A percentile compares a stretch with the other conserved stretches of the same genome.
These are phyloP conservation scores for Neuroterus valhalla DNA, from an alignment of 1,140 invertebrate genomes.

Conservation along the genomic window DNA sequence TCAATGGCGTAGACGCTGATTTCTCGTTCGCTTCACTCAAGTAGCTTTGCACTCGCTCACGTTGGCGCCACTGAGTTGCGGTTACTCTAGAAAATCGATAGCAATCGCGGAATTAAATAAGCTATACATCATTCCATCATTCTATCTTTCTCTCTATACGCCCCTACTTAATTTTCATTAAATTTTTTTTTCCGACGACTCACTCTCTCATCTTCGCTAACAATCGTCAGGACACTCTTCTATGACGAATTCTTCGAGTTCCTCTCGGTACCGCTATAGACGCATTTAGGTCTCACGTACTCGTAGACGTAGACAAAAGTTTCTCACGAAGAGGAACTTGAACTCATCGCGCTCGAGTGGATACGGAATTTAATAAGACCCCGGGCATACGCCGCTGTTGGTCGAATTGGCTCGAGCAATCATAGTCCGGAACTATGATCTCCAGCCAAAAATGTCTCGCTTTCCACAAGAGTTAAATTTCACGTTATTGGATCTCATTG, in stretches of 20 bases:
- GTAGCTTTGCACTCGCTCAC: not conserved
- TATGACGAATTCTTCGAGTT: slow-evolving; percentile 24
- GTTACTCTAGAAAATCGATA: slow-evolving; percentile 49
- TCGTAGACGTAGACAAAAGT: slow-evolving; percentile 29
- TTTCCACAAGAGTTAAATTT: slow-evolving; percentile 20
- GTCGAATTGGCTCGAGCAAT: slow-evolving; percentile 24
- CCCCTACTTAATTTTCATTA: not conserved
- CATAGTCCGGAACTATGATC: slow-evolving; percentile 10
- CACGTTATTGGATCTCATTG: not conserved
- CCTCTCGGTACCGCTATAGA: slow-evolving; percentile 15
- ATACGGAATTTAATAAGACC: slow-evolving; percentile 28
- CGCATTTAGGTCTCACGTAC: slow-evolving; percentile 22
- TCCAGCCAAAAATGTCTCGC: not conserved
- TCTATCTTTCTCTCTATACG: not conserved
- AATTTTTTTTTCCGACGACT: not conserved
- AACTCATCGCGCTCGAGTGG: slow-evolving; percentile 20
- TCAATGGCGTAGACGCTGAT: slow-evolving; percentile 35
- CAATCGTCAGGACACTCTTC: slow-evolving; percentile 22
- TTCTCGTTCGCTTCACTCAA: slow-evolving; percentile 10
- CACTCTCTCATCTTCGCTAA: slow-evolving; percentile 15
- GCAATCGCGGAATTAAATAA: slow-evolving; percentile 38
- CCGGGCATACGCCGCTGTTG: not conserved
- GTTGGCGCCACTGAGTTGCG: slow-evolving; percentile 36
- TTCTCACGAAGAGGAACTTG: slow-evolving; percentile 30
- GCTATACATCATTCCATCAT: not conserved